Evolutionary conservation across 2,113 vertebrate genomes (phyloP).

Genomic region (Scopus umbretta): DNA sequence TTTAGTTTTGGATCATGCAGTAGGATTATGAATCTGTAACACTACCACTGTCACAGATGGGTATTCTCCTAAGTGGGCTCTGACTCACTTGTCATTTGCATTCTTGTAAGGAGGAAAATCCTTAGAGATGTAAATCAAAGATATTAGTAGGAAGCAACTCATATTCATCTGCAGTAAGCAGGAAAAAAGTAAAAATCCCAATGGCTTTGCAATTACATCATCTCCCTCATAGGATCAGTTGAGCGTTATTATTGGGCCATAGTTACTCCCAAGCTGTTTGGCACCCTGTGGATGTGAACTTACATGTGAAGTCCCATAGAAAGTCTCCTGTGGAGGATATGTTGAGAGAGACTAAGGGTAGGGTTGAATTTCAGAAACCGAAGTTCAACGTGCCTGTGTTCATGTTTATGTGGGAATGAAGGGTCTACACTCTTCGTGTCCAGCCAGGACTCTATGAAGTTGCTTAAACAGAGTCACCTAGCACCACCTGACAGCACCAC

Average conservation of each 20-base stretch:
- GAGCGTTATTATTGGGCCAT: not conserved
- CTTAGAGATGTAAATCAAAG: not conserved
- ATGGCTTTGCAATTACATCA: not conserved
- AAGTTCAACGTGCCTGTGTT: not conserved
- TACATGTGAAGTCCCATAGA: not conserved
- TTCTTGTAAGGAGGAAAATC: not conserved
- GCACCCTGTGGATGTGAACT: not conserved
- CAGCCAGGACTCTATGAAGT: not conserved
- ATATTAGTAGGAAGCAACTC: not conserved
- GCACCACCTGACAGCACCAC: not conserved
- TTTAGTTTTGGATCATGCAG: not conserved
- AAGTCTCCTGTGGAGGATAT: not conserved
- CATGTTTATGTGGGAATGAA: not conserved
- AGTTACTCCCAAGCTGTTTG: not conserved
- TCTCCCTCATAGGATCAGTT: not conserved
- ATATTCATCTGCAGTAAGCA: not conserved
- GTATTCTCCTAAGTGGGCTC: not conserved
- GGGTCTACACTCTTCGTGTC: not conserved
- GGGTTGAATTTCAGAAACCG: fast-evolving
- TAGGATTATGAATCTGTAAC: not conserved
- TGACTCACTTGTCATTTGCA: not conserved
- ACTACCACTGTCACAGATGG: not conserved
- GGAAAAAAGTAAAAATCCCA: not conserved
- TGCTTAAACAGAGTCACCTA: not conserved
- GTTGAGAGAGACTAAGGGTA: not conserved